Evolutionary conservation across 2,113 vertebrate genomes (phyloP).

Genomic region (Salvelinus fontinalis): DNA sequence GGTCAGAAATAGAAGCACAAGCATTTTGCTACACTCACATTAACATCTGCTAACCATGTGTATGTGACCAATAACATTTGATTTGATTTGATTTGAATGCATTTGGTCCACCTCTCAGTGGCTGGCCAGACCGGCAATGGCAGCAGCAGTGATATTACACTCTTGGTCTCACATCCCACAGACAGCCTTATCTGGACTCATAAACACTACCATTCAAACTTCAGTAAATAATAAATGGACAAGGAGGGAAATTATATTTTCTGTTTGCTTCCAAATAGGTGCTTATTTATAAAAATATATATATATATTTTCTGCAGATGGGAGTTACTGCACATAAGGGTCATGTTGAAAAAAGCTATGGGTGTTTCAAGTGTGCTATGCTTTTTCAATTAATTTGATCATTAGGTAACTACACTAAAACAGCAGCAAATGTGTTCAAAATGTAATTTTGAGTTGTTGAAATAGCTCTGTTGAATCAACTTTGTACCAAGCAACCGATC

Average conservation of each 20-base stretch:
- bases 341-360: constrained; percentile 10
- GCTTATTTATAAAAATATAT: constrained; percentile 63
- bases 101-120: constrained; percentile 54
- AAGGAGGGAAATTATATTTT: constrained; percentile 62
- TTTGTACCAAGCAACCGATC: too few species aligned
- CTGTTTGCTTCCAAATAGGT: constrained; percentile 56
- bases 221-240: constrained; percentile 68
- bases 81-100: constrained; percentile 40
- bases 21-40: too few species aligned
- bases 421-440: constrained; percentile 3
- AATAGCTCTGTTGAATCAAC: background rate
- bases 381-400: constrained; percentile 21
- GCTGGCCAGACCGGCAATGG: constrained; percentile 35
- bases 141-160: constrained; percentile 61
- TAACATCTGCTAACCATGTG: too few species aligned
- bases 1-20: too few species aligned
- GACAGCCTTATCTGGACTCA: constrained; percentile 49
- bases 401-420: background rate
- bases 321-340: constrained; percentile 17
- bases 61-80: too few species aligned
- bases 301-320: constrained; percentile 30
- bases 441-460: constrained; percentile 1
- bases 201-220: constrained; percentile 62
- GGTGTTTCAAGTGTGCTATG: background rate
- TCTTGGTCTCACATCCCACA: constrained; percentile 43